phyloP scores from a whole-genome alignment of 2,113 vertebrate species.

The Platichthys flesus region DNA sequence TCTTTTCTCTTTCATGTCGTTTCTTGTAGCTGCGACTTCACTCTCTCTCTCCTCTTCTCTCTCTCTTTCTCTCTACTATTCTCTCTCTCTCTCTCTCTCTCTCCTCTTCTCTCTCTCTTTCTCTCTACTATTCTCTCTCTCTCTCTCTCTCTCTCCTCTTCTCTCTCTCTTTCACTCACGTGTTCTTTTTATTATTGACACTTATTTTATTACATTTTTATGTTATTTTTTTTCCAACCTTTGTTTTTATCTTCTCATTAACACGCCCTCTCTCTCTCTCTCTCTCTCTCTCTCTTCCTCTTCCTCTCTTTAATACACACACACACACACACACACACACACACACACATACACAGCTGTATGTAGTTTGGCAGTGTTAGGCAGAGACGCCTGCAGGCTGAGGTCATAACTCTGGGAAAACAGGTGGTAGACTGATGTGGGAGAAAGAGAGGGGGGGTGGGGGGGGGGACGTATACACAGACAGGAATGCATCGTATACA shows the following conservation, averaged over 20 bases:
- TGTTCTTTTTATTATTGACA: constrained; percentile 2
- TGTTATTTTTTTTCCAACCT: neutral
- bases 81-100: neutral
- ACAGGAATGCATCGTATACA: constrained; percentile 8
- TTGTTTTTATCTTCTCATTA: constrained; percentile 45
- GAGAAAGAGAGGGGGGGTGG: constrained; percentile 7
- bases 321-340: constrained; percentile 7
- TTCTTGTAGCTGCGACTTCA: neutral
- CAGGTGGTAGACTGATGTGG: constrained; percentile 75
- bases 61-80: neutral
- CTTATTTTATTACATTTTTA: constrained; percentile 26
- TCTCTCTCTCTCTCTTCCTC: neutral
- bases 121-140: neutral
- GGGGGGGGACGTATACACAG: constrained; percentile 9
- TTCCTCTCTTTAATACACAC: neutral
- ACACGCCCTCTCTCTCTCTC: neutral
- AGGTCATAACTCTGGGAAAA: constrained; percentile 77
- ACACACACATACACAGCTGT: constrained; percentile 59
- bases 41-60: neutral
- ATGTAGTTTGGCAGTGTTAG: constrained; percentile 71
- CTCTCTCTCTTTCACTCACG: neutral
- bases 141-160: neutral
- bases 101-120: neutral
- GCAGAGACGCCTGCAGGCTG: constrained; percentile 71
- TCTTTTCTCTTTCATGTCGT: neutral